A percentile compares a stretch with the other conserved stretches of the same genome.
These are phyloP conservation scores for Tetranychus truncatus DNA, from an alignment of 2,888 invertebrate species.

Conservation along the genomic window DNA sequence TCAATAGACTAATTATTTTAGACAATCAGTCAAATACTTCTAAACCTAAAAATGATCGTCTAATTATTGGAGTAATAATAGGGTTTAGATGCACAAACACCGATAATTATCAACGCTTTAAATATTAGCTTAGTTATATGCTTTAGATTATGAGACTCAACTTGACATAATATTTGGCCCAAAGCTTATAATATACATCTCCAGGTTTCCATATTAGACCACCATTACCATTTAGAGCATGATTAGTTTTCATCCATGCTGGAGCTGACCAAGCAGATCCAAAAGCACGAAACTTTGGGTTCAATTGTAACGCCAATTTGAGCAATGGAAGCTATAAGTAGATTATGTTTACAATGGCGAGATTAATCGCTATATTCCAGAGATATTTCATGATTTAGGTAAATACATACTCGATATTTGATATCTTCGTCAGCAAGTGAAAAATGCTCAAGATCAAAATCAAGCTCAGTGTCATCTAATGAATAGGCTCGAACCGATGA, in stretches of 20 bases:
- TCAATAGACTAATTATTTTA: no score
- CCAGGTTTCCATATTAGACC: conserved; percentile 31
- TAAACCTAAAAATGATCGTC: no score
- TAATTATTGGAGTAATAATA: no score
- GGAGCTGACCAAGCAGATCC: conserved; percentile 41
- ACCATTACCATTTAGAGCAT: conserved; percentile 36
- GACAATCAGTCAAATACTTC: no score
- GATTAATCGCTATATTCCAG: no score
- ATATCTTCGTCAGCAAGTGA: conserved; percentile 19
- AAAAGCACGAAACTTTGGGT: conserved; percentile 32
- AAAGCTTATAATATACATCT: conserved; percentile 48
- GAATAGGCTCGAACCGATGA: conserved; percentile 65
- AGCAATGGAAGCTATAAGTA: conserved; percentile 33
- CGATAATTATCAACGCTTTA: no score
- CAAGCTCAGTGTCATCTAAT: conserved; percentile 46
- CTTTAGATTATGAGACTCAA: conserved; percentile 29
- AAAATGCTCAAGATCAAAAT: conserved; percentile 19
- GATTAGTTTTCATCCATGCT: conserved; percentile 41
- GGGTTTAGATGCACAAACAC: neutral
- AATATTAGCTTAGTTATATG: neutral
- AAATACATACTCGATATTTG: conserved; percentile 11
- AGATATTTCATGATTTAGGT: no score
- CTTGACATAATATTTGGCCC: conserved; percentile 61
- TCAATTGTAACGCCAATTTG: conserved; percentile 28
- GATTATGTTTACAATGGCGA: neutral